phyloP scores from a whole-genome alignment of 2,113 vertebrate genomes.

The Catharus fuscescens region DNA sequence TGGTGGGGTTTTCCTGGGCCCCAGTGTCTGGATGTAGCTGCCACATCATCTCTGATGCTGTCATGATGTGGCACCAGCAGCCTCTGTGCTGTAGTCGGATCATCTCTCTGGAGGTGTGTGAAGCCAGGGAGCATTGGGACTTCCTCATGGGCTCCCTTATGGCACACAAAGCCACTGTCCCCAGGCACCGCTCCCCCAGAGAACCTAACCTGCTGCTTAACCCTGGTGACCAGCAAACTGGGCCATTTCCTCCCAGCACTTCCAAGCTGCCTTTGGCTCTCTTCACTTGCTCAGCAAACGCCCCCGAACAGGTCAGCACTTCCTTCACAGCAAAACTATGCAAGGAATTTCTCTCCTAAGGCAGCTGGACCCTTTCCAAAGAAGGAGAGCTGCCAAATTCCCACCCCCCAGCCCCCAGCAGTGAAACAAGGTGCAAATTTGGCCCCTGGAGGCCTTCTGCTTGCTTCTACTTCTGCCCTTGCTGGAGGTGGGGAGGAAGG shows the following conservation, averaged over 20 bases:
- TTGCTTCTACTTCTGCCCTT: background rate
- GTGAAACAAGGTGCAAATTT: conserved; percentile 14
- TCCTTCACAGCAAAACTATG: conserved; percentile 53
- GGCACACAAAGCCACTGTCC: background rate
- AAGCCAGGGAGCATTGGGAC: background rate
- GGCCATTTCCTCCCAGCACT: background rate
- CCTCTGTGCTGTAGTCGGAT: fast-evolving
- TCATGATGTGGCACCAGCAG: fast-evolving
- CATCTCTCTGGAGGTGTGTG: background rate
- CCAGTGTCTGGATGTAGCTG: background rate
- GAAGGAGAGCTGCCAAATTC: background rate
- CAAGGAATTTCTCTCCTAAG: conserved; percentile 56
- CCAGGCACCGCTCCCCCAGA: background rate
- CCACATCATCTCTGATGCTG: background rate
- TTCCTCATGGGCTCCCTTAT: background rate
- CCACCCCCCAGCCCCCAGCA: background rate
- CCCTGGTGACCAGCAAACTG: background rate
- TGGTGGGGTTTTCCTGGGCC: background rate
- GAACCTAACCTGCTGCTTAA: background rate
- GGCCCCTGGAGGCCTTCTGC: background rate
- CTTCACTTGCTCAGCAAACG: conserved; percentile 59
- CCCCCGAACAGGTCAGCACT: conserved; percentile 58
- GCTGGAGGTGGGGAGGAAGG: background rate
- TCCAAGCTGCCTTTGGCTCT: background rate
- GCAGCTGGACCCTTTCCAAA: conserved; percentile 48